Evolutionary conservation across 2,888 invertebrate species (phyloP).

Genomic region (Carpatolechia fugitivella): DNA sequence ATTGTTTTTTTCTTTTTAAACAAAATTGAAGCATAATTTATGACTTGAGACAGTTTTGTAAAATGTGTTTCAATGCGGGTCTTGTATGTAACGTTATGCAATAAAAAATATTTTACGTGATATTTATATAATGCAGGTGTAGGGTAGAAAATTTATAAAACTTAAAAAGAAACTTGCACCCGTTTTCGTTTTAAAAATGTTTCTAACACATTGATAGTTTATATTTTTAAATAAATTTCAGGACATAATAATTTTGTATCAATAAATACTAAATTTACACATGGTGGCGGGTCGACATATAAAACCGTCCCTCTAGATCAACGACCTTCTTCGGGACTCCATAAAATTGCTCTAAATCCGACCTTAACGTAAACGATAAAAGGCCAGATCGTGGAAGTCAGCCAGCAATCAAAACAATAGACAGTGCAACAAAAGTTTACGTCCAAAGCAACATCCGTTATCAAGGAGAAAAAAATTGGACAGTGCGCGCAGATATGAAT

Average conservation of each 20-base stretch:
- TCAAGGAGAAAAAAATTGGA: background rate
- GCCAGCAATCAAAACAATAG: constrained; percentile 28
- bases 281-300: background rate
- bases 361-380: constrained; percentile 17
- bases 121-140: too few relatives aligned
- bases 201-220: too few relatives aligned
- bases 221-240: too few relatives aligned
- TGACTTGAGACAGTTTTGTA: background rate
- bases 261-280: background rate
- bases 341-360: constrained; percentile 5
- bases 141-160: too few relatives aligned
- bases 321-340: background rate
- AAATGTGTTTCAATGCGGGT: too few relatives aligned
- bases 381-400: constrained; percentile 18
- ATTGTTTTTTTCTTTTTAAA: too few relatives aligned
- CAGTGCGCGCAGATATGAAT: too few relatives aligned
- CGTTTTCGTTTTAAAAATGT: too few relatives aligned
- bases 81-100: too few relatives aligned
- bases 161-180: too few relatives aligned
- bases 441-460: constrained; percentile 30
- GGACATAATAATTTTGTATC: background rate
- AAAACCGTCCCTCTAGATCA: constrained; percentile 17
- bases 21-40: too few relatives aligned
- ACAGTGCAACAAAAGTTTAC: constrained; percentile 48
- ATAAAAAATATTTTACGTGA: too few relatives aligned